These are phyloP conservation scores for Drosophila planitibia DNA, from an alignment of 2,888 invertebrate genomes.

Conservation along the genomic window DNA sequence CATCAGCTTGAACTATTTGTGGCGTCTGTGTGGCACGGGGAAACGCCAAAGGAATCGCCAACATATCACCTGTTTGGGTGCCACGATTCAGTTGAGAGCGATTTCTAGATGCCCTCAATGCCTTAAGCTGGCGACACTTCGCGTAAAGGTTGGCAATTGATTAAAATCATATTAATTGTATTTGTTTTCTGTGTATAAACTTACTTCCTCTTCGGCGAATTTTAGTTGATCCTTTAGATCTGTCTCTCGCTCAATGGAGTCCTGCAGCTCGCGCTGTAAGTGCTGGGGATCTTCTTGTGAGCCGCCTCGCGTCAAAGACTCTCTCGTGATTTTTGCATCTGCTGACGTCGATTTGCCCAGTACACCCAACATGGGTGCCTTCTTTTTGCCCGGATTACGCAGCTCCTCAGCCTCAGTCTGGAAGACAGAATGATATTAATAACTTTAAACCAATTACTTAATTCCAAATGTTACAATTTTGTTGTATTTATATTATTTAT, in stretches of 20 bases:
- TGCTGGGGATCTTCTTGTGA: conserved; percentile 93
- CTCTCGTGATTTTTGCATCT: conserved; percentile 91
- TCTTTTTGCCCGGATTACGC: conserved; percentile 86
- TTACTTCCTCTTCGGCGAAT: conserved; percentile 96
- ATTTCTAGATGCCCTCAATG: conserved; percentile 27
- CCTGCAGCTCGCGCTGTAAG: conserved; percentile 93
- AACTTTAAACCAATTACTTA: not conserved
- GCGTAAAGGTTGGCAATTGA: conserved; percentile 35
- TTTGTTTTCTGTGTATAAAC: conserved; percentile 9
- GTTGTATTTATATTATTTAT: not conserved
- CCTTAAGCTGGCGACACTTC: conserved; percentile 55
- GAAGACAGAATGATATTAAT: not conserved
- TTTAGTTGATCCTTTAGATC: conserved; percentile 96
- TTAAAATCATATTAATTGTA: conserved; percentile 22
- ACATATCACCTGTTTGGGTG: conserved; percentile 79
- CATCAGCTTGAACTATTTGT: conserved; percentile 37
- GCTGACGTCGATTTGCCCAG: conserved; percentile 87
- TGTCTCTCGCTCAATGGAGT: conserved; percentile 96
- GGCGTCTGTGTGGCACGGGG: conserved; percentile 83
- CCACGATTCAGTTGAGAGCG: conserved; percentile 74
- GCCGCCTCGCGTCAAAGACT: conserved; percentile 91
- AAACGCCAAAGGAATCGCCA: conserved; percentile 65
- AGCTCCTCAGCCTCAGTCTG: conserved; percentile 84
- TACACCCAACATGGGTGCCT: conserved; percentile 87
- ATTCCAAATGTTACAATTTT: not conserved